Evolutionary conservation across 2,888 invertebrate species (phyloP), one percentile per base, ranked within the genome.

Genomic region (Synergus umbraculus): DNA sequence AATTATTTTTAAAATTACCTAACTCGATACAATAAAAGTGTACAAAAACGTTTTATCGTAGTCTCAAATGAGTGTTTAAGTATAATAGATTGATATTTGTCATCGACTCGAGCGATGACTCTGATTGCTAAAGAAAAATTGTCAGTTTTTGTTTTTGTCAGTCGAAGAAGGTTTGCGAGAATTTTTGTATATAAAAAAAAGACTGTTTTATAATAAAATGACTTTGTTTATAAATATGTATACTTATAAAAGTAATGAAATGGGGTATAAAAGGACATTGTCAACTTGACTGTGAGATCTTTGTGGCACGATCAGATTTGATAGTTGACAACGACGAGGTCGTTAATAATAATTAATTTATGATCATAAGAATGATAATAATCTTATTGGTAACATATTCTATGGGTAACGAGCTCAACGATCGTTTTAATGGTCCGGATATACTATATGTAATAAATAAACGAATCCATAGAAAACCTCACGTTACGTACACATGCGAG

Each of bases 401-500:
- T 81, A 77, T 80, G 76, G 78, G 60, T 80, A 79, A 82, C 80
- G 80, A 81, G 81, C 81, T 78, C 80, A 80, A 79, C 80, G 58
- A 60, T 78, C 69, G 77, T 69, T 80, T 76, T 54, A 49, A 78
- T 83, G 77, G 54, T 73, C 73, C 73, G 73, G 73, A 73, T 73
- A 73, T 73, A 73, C 73, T 73, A 73, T 54, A 73, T 54, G 73
- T 49, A 85, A 80, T 78, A 80, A 82, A 83, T 80, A 84, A 83
- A 81, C 63, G 67, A 79, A 85, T 85, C 80, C 81, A 85, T 86
- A 87, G 84, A 87, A 89, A 90, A 88, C 85, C 87, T 83, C 84
- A 87, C 86, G 87, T 85, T 84, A 85, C 85, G 84, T 85, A 83
- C 83, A 83, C 85, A 86, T 86, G 84, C 86, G 87, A 87, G 87